These are phyloP conservation scores for Vanessa atalanta DNA, from an alignment of 1,140 invertebrate species.

Conservation along the genomic window DNA sequence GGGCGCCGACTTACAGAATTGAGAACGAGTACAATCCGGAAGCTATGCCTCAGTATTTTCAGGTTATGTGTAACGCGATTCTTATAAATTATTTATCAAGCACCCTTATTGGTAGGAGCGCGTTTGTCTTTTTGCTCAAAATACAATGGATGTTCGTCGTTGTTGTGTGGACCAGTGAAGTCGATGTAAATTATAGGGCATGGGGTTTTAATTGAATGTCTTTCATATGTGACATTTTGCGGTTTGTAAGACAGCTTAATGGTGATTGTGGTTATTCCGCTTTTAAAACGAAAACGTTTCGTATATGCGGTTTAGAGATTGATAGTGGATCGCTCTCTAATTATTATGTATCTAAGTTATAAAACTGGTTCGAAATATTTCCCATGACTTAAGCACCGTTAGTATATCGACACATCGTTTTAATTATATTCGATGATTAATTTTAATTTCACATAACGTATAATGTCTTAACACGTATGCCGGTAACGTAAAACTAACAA, in stretches of 20 bases:
- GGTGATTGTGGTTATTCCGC: slow-evolving; percentile 24
- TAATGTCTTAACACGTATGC: no score
- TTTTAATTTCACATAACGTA: no score
- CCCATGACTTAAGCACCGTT: no score
- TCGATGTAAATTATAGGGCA: slow-evolving; percentile 53
- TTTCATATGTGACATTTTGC: slow-evolving; percentile 47
- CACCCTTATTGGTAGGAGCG: slow-evolving; percentile 54
- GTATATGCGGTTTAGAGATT: no score
- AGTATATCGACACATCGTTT: neutral
- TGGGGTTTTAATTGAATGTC: slow-evolving; percentile 51
- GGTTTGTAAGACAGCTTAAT: slow-evolving; percentile 29
- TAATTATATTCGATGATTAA: no score
- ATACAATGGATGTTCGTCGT: slow-evolving; percentile 55
- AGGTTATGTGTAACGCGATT: slow-evolving; percentile 57
- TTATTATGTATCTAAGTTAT: neutral
- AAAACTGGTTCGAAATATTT: no score
- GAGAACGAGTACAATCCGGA: slow-evolving; percentile 67
- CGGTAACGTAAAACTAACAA: no score
- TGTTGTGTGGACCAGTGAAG: slow-evolving; percentile 43
- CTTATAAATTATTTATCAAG: slow-evolving; percentile 68
- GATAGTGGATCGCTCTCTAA: neutral
- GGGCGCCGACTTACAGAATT: slow-evolving; percentile 54
- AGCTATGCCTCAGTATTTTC: slow-evolving; percentile 69
- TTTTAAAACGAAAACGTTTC: slow-evolving; percentile 5
- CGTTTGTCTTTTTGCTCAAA: slow-evolving; percentile 54